Evolutionary conservation across 2,888 invertebrate genomes (phyloP).

Genomic region (Drosophila longiperda): DNA sequence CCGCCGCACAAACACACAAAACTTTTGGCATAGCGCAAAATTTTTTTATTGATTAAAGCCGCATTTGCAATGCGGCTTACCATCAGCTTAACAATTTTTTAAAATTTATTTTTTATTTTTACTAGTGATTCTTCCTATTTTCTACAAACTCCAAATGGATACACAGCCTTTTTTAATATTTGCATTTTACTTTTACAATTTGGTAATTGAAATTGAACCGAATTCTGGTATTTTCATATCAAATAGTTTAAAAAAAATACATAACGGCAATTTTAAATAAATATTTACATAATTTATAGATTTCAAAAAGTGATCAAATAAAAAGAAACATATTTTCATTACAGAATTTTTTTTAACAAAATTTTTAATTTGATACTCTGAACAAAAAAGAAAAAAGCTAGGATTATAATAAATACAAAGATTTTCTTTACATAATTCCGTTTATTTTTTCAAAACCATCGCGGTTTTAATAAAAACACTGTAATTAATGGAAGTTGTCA

Average conservation of each 20-base stretch:
- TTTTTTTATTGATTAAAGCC: slow-evolving; percentile 82
- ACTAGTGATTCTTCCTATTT: slow-evolving; percentile 5
- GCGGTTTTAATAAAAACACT: background rate
- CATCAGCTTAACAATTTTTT: slow-evolving; percentile 68
- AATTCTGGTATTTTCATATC: slow-evolving; percentile 16
- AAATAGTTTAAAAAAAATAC: slow-evolving; percentile 15
- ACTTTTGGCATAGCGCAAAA: slow-evolving; percentile 64
- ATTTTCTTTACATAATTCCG: too few species aligned
- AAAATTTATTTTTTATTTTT: slow-evolving; percentile 34
- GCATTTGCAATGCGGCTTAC: slow-evolving; percentile 78
- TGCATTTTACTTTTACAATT: slow-evolving; percentile 43
- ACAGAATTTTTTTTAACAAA: background rate
- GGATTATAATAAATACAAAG: background rate
- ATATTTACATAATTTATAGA: slow-evolving; percentile 11
- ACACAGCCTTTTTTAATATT: slow-evolving; percentile 19
- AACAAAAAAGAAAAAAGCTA: background rate
- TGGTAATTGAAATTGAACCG: slow-evolving; percentile 63
- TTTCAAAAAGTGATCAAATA: slow-evolving; percentile 3
- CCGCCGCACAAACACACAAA: slow-evolving; percentile 34
- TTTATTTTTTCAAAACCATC: background rate
- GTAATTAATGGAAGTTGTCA: background rate
- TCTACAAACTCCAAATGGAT: background rate
- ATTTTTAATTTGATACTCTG: slow-evolving; percentile 7
- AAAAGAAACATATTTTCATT: background rate
- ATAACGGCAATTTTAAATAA: background rate